These are phyloP conservation scores for Leptinotarsa undecemlineata DNA, from an alignment of 1,140 invertebrate species.

Conservation along the genomic window DNA sequence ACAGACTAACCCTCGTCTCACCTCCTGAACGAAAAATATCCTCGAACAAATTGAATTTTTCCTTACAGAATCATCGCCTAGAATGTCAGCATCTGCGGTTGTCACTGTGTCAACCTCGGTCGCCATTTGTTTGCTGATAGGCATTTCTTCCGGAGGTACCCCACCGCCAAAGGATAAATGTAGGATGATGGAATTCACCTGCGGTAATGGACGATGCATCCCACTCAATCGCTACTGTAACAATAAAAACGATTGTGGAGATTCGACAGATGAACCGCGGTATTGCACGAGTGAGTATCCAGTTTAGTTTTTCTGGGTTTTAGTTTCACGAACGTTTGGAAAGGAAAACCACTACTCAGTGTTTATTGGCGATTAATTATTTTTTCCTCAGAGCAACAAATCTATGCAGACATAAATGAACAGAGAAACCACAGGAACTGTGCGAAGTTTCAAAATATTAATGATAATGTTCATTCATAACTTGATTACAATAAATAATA, in stretches of 20 bases:
- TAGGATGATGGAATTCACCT: slow-evolving; percentile 78
- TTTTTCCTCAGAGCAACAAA: too few species aligned
- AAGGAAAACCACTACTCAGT: too few species aligned
- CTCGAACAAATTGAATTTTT: slow-evolving; percentile 7
- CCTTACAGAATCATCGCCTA: background rate
- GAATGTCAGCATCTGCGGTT: slow-evolving; percentile 11
- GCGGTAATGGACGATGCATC: slow-evolving; percentile 78
- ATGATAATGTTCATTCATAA: too few species aligned
- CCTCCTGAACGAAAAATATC: background rate
- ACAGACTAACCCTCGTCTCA: background rate
- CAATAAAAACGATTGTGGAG: slow-evolving; percentile 81
- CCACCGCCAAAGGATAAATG: slow-evolving; percentile 56
- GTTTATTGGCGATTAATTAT: too few species aligned
- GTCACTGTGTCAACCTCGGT: slow-evolving; percentile 12
- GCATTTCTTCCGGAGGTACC: background rate
- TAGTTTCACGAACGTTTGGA: too few species aligned
- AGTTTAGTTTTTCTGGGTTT: too few species aligned
- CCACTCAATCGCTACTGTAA: slow-evolving; percentile 82
- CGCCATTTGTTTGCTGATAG: slow-evolving; percentile 18
- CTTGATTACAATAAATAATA: too few species aligned
- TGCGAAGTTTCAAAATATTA: too few species aligned
- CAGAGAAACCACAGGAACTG: too few species aligned
- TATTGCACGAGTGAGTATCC: slow-evolving; percentile 82
- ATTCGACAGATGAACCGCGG: slow-evolving; percentile 80
- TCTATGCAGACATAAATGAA: too few species aligned